phyloP scores from a whole-genome alignment of 2,888 invertebrate species.

The Acleris holmiana region DNA sequence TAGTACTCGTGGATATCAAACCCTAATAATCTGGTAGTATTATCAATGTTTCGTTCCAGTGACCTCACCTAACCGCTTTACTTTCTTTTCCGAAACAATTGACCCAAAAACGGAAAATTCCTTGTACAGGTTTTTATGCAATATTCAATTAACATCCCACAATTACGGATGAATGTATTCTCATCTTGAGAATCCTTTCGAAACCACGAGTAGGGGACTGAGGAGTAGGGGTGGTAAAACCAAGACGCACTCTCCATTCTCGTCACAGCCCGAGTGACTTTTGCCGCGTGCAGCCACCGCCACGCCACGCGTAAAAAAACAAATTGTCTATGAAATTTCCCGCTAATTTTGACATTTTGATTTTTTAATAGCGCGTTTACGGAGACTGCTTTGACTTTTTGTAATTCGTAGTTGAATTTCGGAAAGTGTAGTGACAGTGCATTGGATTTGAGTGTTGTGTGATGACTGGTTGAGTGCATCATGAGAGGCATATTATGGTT shows the following conservation, averaged over 20 bases:
- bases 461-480: constrained; percentile 78
- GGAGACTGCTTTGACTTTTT: constrained; percentile 11
- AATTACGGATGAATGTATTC: constrained; percentile 55
- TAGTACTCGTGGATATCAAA: neutral
- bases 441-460: constrained; percentile 63
- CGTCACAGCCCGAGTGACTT: constrained; percentile 67
- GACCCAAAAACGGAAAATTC: constrained; percentile 49
- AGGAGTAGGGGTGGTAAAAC: constrained; percentile 82
- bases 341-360: constrained; percentile 35
- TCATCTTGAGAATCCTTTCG: constrained; percentile 74
- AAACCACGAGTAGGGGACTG: constrained; percentile 72
- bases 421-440: constrained; percentile 59
- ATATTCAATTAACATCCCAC: constrained; percentile 65
- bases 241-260: constrained; percentile 62
- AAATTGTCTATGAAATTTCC: constrained; percentile 32
- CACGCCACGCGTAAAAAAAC: constrained; percentile 50
- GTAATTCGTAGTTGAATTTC: constrained; percentile 43
- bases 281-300: constrained; percentile 65
- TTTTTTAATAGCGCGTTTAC: constrained; percentile 32
- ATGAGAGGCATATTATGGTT: constrained; percentile 77
- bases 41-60: constrained; percentile 22
- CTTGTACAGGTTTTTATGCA: constrained; percentile 57
- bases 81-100: constrained; percentile 42
- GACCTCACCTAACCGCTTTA: constrained; percentile 23
- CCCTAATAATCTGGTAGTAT: neutral